Evolutionary conservation across 23 tunicate genomes (phyloP), one percentile per base, ranked within the genome.

Genomic region (Diplosoma virens): DNA sequence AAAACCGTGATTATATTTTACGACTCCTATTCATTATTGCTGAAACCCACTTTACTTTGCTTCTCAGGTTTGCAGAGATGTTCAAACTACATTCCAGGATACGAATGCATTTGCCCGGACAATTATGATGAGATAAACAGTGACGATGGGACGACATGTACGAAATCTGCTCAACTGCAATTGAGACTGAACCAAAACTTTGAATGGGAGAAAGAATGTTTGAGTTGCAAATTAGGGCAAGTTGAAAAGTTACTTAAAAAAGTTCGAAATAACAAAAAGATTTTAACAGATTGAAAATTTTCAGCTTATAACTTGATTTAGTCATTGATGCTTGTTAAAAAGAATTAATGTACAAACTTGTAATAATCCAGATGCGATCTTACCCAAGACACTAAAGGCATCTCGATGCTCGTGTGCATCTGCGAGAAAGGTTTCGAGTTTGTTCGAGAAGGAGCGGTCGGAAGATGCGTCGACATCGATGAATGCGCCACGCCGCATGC

Each of bases 81-180:
- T 35, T 32, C 29, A 58, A 89, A 89, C 33, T 64, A 74, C 54
- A 35, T 65, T 53, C 96, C 96, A 1, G 77, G 84, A 7, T 82
- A 58, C 31, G 25, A 48, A 5, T 89, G 96, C 35, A 53, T 34
- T 18, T 89, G 96, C 71, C 96, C 96, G 17, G 65, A 67, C 26
- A 81, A 82, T 11, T 83, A 89, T 37, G 33, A 34, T 32, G 55
- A 41, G 2, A 21, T 55, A 45, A 1, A 11, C 17, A 30, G 32
- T 22, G 78, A 25, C n/a, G 52, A 66, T 9, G 9, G 26, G 28
- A 76, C 78, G 33, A 58, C 68, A 6, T 87, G 95, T 47, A 66
- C n/a, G 28, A 54, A 30, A 25, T 29, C 80, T n/a, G 25, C 4
- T 3, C 73, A 69, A 58, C 24, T 79, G 28, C 11, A 24, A 21